These are phyloP conservation scores for Grallaria varia DNA, from an alignment of 2,113 vertebrate genomes.

Conservation along the genomic window DNA sequence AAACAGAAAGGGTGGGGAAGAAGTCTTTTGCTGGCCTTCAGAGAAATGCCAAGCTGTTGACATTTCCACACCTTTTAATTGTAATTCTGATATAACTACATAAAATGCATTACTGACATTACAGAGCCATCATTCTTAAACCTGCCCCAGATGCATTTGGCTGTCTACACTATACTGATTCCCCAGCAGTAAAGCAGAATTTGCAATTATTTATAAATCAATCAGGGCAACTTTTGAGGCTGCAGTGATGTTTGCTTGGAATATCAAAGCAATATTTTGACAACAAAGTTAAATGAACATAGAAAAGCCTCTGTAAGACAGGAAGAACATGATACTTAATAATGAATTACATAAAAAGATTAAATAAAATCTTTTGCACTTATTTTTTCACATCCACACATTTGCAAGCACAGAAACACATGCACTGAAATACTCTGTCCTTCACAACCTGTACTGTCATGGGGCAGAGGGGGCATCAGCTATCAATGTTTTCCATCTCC, in stretches of 20 bases:
- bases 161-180: not conserved
- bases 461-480: not conserved
- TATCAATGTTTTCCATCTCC: not conserved
- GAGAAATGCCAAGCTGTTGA: not conserved
- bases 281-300: not conserved
- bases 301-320: not conserved
- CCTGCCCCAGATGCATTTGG: not conserved
- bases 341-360: not conserved
- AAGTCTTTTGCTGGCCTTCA: not conserved
- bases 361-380: not conserved
- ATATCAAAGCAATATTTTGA: not conserved
- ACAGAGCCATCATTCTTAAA: not conserved
- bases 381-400: not conserved
- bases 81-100: not conserved
- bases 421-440: not conserved
- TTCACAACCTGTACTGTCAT: accelerated
- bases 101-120: not conserved
- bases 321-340: not conserved
- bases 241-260: not conserved
- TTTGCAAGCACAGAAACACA: not conserved
- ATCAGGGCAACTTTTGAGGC: not conserved
- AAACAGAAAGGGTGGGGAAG: not conserved
- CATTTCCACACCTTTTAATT: not conserved
- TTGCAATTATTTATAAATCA: not conserved
- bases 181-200: not conserved